Percentiles rank a stretch among this genome's conserved stretches.
These are phyloP conservation scores for Dipodomys merriami DNA, from an alignment of 2,113 vertebrate genomes.

Conservation along the genomic window DNA sequence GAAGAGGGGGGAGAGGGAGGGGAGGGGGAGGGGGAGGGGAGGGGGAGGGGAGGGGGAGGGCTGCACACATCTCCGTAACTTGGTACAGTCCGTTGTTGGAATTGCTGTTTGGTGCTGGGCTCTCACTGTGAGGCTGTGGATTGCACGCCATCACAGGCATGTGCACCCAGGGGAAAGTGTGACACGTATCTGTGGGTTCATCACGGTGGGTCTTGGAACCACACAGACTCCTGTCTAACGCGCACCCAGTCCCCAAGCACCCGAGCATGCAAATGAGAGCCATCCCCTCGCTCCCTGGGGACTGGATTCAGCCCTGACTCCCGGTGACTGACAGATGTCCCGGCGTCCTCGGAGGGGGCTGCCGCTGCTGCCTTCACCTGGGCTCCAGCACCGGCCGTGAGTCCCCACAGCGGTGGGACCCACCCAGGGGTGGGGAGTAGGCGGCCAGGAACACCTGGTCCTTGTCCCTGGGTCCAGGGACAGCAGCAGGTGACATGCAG, in stretches of 20 bases:
- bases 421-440: neutral
- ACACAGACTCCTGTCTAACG: neutral
- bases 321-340: slow-evolving; percentile 81
- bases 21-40: too few relatives aligned
- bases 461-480: too few relatives aligned
- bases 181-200: neutral
- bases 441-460: neutral
- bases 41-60: too few relatives aligned
- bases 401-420: neutral
- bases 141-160: too few relatives aligned
- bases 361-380: slow-evolving; percentile 59
- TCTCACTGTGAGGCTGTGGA: too few relatives aligned
- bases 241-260: neutral
- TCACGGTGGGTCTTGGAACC: neutral
- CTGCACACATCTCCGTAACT: too few relatives aligned
- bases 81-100: too few relatives aligned
- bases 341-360: neutral
- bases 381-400: neutral
- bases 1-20: too few relatives aligned
- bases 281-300: slow-evolving; percentile 66
- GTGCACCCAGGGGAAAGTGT: too few relatives aligned
- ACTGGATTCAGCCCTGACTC: slow-evolving; percentile 77
- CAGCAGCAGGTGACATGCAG: too few relatives aligned
- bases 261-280: slow-evolving; percentile 75
- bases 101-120: too few relatives aligned